These are phyloP conservation scores for Pelochelys cantorii DNA, from an alignment of 2,797 vertebrate genomes.

Conservation along the genomic window DNA sequence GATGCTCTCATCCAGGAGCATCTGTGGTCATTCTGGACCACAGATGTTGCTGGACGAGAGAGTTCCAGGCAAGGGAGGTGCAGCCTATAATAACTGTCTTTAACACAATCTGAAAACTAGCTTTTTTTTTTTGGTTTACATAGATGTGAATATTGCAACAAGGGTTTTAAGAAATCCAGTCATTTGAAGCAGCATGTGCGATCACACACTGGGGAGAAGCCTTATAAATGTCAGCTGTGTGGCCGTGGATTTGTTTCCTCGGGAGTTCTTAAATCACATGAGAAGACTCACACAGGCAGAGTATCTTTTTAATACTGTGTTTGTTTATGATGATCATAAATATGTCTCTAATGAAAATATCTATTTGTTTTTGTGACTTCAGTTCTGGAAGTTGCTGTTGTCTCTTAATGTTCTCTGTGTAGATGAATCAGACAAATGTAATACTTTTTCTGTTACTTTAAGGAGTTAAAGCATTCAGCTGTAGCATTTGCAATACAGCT, in stretches of 20 bases:
- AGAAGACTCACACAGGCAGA: conserved; percentile 95
- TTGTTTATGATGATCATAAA: neutral
- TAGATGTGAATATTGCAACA: conserved; percentile 92
- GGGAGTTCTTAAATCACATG: conserved; percentile 96
- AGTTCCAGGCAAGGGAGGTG: too few species aligned
- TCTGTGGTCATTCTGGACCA: too few species aligned
- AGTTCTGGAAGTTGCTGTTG: neutral
- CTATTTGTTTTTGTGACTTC: neutral
- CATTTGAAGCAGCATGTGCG: conserved; percentile 97
- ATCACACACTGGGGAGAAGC: conserved; percentile 98
- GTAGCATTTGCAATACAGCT: conserved; percentile 89
- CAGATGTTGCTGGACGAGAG: too few species aligned
- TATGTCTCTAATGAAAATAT: neutral
- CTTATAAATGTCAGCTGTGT: conserved; percentile 93
- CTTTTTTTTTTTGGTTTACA: conserved; percentile 2
- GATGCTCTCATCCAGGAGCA: too few species aligned
- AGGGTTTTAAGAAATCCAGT: conserved; percentile 98
- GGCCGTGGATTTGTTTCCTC: conserved; percentile 96
- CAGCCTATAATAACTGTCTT: neutral
- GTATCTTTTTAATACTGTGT: neutral
- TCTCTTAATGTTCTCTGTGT: neutral
- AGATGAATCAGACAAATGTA: conserved; percentile 39
- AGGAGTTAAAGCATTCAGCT: conserved; percentile 97
- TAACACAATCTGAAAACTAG: neutral
- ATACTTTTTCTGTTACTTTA: conserved; percentile 37